Conservation (phyloP, 2,113 vertebrate species). For the Myotis yumanensis region DNA sequence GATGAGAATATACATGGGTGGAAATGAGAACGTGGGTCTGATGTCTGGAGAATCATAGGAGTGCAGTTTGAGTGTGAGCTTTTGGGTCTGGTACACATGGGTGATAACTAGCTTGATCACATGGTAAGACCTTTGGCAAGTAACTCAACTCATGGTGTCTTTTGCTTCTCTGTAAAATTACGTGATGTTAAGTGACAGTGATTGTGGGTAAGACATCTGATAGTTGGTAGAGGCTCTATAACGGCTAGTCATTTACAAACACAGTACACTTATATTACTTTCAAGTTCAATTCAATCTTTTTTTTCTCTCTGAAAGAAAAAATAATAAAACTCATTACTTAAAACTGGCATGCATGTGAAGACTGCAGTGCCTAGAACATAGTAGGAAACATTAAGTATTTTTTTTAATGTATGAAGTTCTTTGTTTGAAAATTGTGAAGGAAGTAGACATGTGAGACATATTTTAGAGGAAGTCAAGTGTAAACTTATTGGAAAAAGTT, state of each 20-base stretch:
- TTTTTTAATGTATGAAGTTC: neutral
- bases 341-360: neutral
- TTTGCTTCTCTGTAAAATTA: neutral
- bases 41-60: neutral
- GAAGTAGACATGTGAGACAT: neutral
- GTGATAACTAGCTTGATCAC: neutral
- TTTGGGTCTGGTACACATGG: neutral
- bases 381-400: neutral
- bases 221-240: neutral
- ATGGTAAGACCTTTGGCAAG: neutral
- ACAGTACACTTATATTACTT: neutral
- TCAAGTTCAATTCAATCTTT: neutral
- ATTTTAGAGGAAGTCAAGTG: neutral
- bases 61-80: neutral
- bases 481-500: neutral
- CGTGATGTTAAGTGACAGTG: neutral
- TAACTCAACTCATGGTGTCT: neutral
- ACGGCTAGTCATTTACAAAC: neutral
- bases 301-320: neutral
- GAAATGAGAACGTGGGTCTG: neutral
- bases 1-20: neutral
- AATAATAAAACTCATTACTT: neutral
- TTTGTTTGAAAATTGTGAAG: constrained; percentile 21
- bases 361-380: neutral
- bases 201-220: neutral